Conservation (phyloP, 2,797 vertebrate genomes). For the Spinus olivaceus region DNA sequence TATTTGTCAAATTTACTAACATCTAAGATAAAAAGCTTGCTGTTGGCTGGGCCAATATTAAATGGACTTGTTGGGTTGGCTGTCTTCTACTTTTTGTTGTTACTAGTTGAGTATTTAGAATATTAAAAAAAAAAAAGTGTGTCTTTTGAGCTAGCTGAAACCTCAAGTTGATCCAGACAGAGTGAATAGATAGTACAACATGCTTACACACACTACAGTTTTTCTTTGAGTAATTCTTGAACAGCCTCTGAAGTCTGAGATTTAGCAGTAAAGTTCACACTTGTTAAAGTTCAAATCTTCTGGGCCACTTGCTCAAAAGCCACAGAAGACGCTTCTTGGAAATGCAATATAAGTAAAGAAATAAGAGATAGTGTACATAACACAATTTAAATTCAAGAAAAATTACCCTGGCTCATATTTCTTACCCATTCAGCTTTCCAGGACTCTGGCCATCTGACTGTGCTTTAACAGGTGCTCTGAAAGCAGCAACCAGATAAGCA, state of each 20-base stretch:
- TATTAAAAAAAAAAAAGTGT: not conserved
- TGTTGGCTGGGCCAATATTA: not conserved
- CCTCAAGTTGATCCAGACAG: not conserved
- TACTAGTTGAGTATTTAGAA: not conserved
- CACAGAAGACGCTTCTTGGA: not conserved
- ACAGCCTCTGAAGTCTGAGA: not conserved
- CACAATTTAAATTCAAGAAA: constrained; percentile 3
- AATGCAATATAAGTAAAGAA: not conserved
- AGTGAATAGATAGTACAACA: not conserved
- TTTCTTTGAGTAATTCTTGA: not conserved
- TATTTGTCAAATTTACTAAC: not conserved
- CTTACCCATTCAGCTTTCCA: not conserved
- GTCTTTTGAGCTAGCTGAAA: not conserved
- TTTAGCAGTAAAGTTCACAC: not conserved
- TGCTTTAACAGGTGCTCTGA: not conserved
- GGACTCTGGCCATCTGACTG: not conserved
- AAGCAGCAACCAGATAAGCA: not conserved
- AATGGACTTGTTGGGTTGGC: not conserved
- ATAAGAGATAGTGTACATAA: not conserved
- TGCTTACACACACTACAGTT: not conserved
- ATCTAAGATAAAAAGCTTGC: not conserved
- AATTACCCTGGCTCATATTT: not conserved
- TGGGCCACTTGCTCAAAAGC: not conserved
- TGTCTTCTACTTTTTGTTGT: not conserved
- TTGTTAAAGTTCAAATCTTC: not conserved